Base-by-base conservation (phyloP, 1,140 invertebrate genomes). In the Bombus impatiens region DNA sequence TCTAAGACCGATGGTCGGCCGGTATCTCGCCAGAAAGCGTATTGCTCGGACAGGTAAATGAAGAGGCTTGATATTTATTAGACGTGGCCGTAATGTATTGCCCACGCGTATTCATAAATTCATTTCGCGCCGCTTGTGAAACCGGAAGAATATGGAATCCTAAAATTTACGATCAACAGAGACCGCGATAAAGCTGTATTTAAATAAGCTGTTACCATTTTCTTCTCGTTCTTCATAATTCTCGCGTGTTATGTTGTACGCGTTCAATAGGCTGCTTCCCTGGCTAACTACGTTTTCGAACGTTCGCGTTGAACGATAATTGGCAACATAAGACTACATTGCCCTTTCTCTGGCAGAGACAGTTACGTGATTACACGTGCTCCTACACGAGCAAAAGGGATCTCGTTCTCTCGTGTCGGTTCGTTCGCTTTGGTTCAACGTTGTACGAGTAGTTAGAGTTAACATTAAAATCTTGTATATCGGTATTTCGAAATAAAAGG, bases 31-130 rank as follows among this genome's bases (percentile, higher is more conserved):
- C 75, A 65, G 67, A 35, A 15, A 40, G 76, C 78, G 74, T 86
- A 90, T 65, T n/a, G 78, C 77, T 10, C 32, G 59, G 83, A 80
- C 83, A 85, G 83, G 83, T 85, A 85, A 85, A 85, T 80, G 83
- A 85, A 85, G 83, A 85, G 83, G 78, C 78, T 85, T 80, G 83
- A 80, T 85, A 85, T 85, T 85, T 85, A 85, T 85, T 85, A 32
- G 83, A 85, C 83, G 53, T 74, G 68, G 10, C 53, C 42, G 83
- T 74, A 85, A 85, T n/a, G 83, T 85, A 85, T 85, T 85, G 77
- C 83, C 83, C 68, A 74, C 83, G 68, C 83, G 83, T 62, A 62
- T 72, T 65, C 83, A 80, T 85, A 85, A 85, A 85, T 85, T 80
- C 83, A 85, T 85, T 79, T 80, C 15, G 35, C 32, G 9, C 59